These are phyloP conservation scores for Alviniconcha strummeri DNA, from an alignment of 2,888 invertebrate genomes.

Conservation along the genomic window DNA sequence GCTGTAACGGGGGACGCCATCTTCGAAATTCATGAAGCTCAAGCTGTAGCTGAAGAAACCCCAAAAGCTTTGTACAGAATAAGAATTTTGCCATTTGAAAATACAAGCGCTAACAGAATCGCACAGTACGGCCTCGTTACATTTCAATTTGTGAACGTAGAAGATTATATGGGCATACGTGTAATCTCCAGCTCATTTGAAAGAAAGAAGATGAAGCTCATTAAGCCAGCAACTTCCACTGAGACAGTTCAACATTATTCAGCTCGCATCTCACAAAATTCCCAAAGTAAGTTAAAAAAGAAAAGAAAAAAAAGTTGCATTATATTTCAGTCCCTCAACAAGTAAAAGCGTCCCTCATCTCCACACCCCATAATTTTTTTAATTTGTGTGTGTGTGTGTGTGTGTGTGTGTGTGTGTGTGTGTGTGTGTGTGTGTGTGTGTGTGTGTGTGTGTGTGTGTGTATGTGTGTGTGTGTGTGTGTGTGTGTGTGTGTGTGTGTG, in stretches of 20 bases:
- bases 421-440: constrained; percentile 8
- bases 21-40: background rate
- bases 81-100: background rate
- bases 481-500: constrained; percentile 15
- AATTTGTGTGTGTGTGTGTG: constrained; percentile 20
- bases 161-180: no score
- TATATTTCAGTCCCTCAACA: no score
- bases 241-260: no score
- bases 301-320: no score
- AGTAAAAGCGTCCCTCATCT: no score
- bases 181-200: no score
- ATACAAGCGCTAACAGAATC: background rate
- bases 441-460: constrained; percentile 15
- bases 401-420: constrained; percentile 11
- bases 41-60: background rate
- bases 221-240: no score
- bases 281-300: no score
- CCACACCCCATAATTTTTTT: no score
- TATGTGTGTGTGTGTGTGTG: constrained; percentile 14
- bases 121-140: background rate
- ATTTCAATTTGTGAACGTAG: background rate
- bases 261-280: no score
- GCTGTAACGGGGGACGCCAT: constrained; percentile 28
- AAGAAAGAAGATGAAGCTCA: no score
- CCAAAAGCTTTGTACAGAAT: background rate